Percentiles rank a stretch among this genome's conserved stretches.
These are phyloP conservation scores for Cichladusa arquata DNA, from an alignment of 2,113 vertebrate genomes.

Conservation along the genomic window DNA sequence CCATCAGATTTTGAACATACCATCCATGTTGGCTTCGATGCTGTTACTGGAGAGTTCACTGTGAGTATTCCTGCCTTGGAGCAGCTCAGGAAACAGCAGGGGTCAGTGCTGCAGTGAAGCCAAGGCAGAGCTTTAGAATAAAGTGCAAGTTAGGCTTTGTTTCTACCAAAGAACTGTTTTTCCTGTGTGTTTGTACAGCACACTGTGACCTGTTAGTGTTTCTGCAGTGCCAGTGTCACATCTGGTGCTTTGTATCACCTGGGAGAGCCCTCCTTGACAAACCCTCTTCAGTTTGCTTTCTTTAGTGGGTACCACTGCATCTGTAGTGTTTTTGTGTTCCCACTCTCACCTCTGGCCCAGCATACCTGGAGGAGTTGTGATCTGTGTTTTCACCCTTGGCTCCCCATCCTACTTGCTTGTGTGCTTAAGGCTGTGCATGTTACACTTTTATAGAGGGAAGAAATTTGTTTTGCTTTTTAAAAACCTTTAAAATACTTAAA, in stretches of 20 bases:
- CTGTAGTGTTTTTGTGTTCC: neutral
- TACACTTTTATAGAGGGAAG: neutral
- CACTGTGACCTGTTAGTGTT: neutral
- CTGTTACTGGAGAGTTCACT: constrained; percentile 97
- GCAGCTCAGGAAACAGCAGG: neutral
- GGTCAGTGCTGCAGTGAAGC: neutral
- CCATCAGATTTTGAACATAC: constrained; percentile 98
- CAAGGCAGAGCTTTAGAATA: neutral
- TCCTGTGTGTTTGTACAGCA: neutral
- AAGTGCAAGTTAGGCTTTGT: neutral
- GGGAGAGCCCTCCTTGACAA: neutral
- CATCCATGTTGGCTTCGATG: constrained; percentile 96
- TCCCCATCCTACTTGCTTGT: rapidly evolving
- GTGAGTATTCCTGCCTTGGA: constrained; percentile 74
- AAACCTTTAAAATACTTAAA: neutral
- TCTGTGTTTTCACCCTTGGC: neutral
- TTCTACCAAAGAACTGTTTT: neutral
- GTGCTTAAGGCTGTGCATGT: neutral
- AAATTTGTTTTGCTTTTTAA: neutral
- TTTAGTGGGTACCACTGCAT: neutral
- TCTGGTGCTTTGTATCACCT: neutral
- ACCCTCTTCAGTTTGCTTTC: neutral
- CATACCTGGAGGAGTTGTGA: neutral
- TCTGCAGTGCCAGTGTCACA: neutral
- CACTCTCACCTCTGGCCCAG: neutral